A percentile compares a stretch with the other conserved stretches of the same genome.
phyloP scores from a whole-genome alignment of 2,113 vertebrate genomes.

The Cathartes aura region DNA sequence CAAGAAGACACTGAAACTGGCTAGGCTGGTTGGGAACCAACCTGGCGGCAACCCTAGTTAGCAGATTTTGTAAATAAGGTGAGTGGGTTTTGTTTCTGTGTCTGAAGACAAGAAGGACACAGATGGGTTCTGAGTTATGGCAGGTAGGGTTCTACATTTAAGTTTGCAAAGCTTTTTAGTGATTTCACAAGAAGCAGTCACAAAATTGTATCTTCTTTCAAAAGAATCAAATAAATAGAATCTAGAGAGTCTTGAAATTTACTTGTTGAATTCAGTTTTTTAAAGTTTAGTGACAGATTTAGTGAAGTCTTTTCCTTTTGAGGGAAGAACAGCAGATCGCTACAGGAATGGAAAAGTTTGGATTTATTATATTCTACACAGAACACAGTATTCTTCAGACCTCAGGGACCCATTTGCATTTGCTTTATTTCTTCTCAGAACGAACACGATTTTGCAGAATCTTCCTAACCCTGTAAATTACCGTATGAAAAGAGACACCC shows the following conservation, averaged over 20 bases:
- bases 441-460: neutral
- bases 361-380: neutral
- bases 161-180: neutral
- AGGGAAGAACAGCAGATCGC: neutral
- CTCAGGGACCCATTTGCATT: neutral
- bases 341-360: neutral
- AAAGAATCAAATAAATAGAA: neutral
- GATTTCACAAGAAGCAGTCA: neutral
- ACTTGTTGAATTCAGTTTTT: neutral
- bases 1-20: slow-evolving; percentile 27
- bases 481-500: neutral
- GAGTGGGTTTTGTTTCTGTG: neutral
- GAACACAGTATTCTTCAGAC: neutral
- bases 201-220: neutral
- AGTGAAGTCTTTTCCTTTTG: neutral
- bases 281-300: neutral
- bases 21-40: slow-evolving; percentile 43
- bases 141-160: rapidly evolving
- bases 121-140: neutral
- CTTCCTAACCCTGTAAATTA: neutral
- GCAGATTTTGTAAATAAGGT: neutral
- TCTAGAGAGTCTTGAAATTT: neutral
- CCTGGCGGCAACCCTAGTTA: neutral
- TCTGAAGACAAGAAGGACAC: neutral
- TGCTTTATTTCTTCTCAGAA: slow-evolving; percentile 24